Base-by-base conservation (phyloP, 2,797 vertebrate genomes). In the Diplodus sargus region DNA sequence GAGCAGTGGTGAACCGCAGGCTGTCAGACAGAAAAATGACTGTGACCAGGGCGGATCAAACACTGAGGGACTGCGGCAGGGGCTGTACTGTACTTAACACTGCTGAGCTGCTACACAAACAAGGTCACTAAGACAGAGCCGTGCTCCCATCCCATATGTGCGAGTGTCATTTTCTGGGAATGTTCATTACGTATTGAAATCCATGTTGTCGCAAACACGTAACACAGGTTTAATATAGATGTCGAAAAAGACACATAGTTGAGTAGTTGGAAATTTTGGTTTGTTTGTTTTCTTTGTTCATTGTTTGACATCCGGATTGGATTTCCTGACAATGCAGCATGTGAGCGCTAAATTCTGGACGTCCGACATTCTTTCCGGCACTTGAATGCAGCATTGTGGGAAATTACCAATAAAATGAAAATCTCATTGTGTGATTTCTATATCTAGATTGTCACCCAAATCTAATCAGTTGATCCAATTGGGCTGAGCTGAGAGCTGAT, bases 321-420 rank as follows among this genome's bases (percentile, higher is more conserved):
- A 81, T 74, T 77, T 77, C 47, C 66, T 67, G 52, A 79, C 68
- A 83, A 61, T 23, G n/a, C 8, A 34, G 25, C 48, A 69, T 60
- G 57, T 49, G 77, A 57, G 22, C 23, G 22, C 45, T 30, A 23
- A 59, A 13, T 45, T 43, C n/a, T 60, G 23, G 53, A 60, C 64
- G 61, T 61, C 60, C 15, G 43, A 62, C 43, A 68, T 74, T 76
- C 69, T 42, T 49, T 12, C 3, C 20, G 43, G 43, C 23, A 18
- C 60, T 54, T 5, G 8, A 79, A 76, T 43, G 60, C 34, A 57
- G 17, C 47, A 47, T 49, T 57, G 51, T 73, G 48, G 34, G 3
- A 65, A 69, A 74, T 48, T 7, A 65, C 18, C 2, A 42, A 28
- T 17, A 57, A 63, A 73, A 60, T 52, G 1, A 52, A 22, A 60